Conservation (phyloP, 2,888 invertebrate species). For the Onchidella celtica region DNA sequence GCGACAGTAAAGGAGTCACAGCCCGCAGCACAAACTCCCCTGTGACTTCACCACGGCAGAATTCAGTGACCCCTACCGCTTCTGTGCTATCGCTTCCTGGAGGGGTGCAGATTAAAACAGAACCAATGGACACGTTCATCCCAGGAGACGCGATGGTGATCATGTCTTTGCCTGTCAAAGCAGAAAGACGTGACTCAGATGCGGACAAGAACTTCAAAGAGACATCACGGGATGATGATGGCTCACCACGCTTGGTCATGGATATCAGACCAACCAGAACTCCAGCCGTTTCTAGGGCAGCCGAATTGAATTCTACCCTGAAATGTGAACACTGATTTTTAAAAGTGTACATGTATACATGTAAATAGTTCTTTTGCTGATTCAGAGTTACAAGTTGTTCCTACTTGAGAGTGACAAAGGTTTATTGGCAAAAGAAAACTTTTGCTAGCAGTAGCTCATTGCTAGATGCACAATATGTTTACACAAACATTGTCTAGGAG, state of each 20-base stretch:
- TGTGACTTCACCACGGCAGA: background rate
- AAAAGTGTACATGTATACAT: too few species aligned
- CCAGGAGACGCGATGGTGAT: background rate
- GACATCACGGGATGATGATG: background rate
- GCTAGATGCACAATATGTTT: too few species aligned
- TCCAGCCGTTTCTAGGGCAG: background rate
- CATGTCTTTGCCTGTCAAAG: conserved; percentile 28
- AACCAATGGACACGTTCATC: conserved; percentile 13
- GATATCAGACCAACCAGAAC: background rate
- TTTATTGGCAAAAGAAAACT: too few species aligned
- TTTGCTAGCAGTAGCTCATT: too few species aligned
- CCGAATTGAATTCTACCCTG: background rate
- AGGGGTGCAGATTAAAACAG: conserved; percentile 9
- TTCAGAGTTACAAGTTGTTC: too few species aligned
- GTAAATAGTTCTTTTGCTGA: too few species aligned
- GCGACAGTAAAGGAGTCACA: background rate
- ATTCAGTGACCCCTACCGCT: background rate
- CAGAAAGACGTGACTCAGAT: background rate
- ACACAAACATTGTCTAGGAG: too few species aligned
- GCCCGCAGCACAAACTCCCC: background rate
- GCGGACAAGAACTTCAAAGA: background rate
- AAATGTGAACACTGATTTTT: conserved; percentile 1
- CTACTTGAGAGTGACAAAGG: too few species aligned
- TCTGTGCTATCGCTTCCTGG: background rate
- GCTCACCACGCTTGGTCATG: background rate